Evolutionary conservation across 2,888 invertebrate species (phyloP).

Genomic region (Pecten maximus): DNA sequence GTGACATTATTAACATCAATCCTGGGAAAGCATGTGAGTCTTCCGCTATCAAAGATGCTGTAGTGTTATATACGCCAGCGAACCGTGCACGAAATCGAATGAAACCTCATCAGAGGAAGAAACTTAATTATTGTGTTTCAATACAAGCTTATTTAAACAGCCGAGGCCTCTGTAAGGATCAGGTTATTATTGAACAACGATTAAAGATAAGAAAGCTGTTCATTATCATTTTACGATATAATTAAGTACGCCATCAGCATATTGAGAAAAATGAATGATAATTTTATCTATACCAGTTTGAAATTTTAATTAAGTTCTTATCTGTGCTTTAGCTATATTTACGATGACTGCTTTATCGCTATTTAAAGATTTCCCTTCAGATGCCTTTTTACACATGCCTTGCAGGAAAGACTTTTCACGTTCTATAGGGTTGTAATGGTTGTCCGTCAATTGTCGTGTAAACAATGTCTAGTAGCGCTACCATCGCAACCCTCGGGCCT

Average conservation of each 20-base stretch:
- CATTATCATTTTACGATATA: background rate
- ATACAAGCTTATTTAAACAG: slow-evolving; percentile 24
- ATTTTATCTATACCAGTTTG: background rate
- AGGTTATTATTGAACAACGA: background rate
- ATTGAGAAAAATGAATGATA: background rate
- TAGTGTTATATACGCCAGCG: slow-evolving; percentile 36
- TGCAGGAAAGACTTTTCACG: slow-evolving; percentile 13
- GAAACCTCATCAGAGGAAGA: slow-evolving; percentile 19
- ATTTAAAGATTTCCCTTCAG: background rate
- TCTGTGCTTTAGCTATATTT: background rate
- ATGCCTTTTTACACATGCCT: background rate
- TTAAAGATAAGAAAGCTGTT: background rate
- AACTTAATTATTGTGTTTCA: slow-evolving; percentile 25
- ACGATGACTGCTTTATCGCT: background rate
- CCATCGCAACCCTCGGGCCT: background rate
- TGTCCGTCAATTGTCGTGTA: slow-evolving; percentile 1
- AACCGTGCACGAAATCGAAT: slow-evolving; percentile 41
- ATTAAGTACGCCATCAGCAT: background rate
- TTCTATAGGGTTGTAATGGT: slow-evolving; percentile 15
- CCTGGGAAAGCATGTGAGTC: slow-evolving; percentile 26
- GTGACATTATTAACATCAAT: slow-evolving; percentile 38
- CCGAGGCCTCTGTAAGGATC: background rate
- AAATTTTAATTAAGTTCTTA: background rate
- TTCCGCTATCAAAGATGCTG: slow-evolving; percentile 36
- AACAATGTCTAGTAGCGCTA: background rate